Percentiles rank a stretch among this genome's conserved stretches.
phyloP scores from a whole-genome alignment of 1,140 invertebrate genomes.

The Drosophila kepulauana region DNA sequence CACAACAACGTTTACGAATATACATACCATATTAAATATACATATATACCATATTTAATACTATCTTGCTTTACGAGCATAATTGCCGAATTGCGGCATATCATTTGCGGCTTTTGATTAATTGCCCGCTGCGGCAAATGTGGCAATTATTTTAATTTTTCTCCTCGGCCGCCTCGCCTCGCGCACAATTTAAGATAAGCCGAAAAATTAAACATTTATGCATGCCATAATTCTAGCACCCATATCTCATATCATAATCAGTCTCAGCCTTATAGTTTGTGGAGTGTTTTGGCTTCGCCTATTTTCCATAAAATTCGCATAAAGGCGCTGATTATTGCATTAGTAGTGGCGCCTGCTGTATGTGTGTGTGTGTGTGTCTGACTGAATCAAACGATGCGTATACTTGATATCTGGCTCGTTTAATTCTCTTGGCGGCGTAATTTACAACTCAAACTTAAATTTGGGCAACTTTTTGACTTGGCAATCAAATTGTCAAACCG shows the following conservation, averaged over 20 bases:
- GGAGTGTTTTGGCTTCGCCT: slow-evolving; percentile 21
- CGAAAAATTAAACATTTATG: slow-evolving; percentile 67
- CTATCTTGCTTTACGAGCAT: slow-evolving; percentile 36
- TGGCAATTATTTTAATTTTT: slow-evolving; percentile 80
- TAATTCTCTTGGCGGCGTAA: slow-evolving; percentile 60
- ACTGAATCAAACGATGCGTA: slow-evolving; percentile 59
- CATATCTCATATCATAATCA: slow-evolving; percentile 43
- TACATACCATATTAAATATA: slow-evolving; percentile 3
- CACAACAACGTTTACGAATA: not conserved
- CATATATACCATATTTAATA: slow-evolving; percentile 2
- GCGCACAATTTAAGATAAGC: slow-evolving; percentile 69
- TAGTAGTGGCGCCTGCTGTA: slow-evolving; percentile 26
- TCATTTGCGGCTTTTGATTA: slow-evolving; percentile 68
- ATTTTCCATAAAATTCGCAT: slow-evolving; percentile 72
- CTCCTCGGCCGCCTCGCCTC: slow-evolving; percentile 5
- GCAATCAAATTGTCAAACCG: slow-evolving; percentile 49
- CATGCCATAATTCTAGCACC: slow-evolving; percentile 50
- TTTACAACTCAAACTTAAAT: slow-evolving; percentile 75
- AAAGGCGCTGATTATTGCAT: slow-evolving; percentile 55
- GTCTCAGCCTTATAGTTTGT: slow-evolving; percentile 3
- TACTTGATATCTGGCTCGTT: slow-evolving; percentile 65
- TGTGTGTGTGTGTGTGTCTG: slow-evolving; percentile 23
- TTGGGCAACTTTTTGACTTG: slow-evolving; percentile 52
- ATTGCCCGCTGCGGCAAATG: slow-evolving; percentile 74
- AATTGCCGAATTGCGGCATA: slow-evolving; percentile 65